Conservation (phyloP, 2,113 vertebrate genomes). For the Xiphias gladius region DNA sequence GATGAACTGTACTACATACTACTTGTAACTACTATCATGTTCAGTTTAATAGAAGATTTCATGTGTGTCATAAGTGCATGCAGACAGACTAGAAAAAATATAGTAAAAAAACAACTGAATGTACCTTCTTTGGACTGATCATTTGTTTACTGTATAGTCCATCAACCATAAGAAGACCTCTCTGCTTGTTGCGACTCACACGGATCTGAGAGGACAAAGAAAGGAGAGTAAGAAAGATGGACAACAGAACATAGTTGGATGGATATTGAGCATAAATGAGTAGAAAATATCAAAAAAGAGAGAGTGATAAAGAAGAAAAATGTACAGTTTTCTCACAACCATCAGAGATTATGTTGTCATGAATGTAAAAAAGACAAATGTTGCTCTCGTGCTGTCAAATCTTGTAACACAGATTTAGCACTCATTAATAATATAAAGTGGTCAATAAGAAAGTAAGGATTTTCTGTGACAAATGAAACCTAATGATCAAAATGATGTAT, state of each 20-base stretch:
- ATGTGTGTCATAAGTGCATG: not conserved
- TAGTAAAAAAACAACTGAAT: not conserved
- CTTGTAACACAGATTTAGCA: too few relatives aligned
- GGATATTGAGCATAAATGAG: not conserved
- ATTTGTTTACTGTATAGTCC: constrained; percentile 85
- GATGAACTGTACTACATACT: not conserved
- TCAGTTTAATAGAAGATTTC: not conserved
- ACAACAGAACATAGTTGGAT: not conserved
- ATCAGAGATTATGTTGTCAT: too few relatives aligned
- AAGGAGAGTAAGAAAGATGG: not conserved
- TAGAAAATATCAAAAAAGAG: not conserved
- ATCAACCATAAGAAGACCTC: constrained; percentile 89
- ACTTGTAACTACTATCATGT: not conserved
- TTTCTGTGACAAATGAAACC: too few relatives aligned
- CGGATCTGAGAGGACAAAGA: constrained; percentile 84
- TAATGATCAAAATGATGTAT: too few relatives aligned
- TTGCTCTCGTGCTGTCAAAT: too few relatives aligned
- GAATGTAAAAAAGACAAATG: too few relatives aligned
- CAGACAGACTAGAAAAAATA: not conserved
- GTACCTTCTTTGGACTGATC: constrained; percentile 90
- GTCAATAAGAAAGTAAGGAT: too few relatives aligned
- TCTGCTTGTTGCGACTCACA: constrained; percentile 88
- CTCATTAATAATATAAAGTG: too few relatives aligned
- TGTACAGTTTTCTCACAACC: not conserved
- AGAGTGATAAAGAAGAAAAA: not conserved